A percentile compares a stretch with the other conserved stretches of the same genome.
Conservation (phyloP, 2,888 invertebrate genomes). For the Clusia tigrina region DNA sequence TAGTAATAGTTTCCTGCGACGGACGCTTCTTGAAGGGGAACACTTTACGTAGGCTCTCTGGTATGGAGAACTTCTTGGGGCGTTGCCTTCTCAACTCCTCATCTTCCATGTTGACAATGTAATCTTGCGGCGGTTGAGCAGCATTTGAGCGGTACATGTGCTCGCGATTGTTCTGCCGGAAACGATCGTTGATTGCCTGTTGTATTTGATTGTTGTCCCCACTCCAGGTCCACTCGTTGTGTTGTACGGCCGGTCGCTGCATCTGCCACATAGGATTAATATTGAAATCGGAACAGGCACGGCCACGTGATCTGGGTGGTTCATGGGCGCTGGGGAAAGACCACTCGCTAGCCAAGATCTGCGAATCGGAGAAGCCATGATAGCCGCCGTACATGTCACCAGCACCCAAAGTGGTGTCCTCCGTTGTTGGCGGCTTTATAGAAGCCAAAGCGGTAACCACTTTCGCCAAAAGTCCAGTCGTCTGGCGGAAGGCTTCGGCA, state of each 20-base stretch:
- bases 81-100: slow-evolving; percentile 41
- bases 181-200: slow-evolving; percentile 60
- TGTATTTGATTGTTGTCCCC: slow-evolving; percentile 64
- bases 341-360: slow-evolving; percentile 79
- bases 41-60: slow-evolving; percentile 58
- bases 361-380: slow-evolving; percentile 76
- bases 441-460: slow-evolving; percentile 80
- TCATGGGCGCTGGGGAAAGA: slow-evolving; percentile 52
- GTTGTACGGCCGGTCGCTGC: slow-evolving; percentile 42
- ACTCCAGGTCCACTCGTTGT: slow-evolving; percentile 65
- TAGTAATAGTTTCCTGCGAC: slow-evolving; percentile 45
- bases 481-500: slow-evolving; percentile 75
- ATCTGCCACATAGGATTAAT: slow-evolving; percentile 46
- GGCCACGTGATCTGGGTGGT: slow-evolving; percentile 67
- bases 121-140: slow-evolving; percentile 33
- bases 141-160: slow-evolving; percentile 42
- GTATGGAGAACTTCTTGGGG: slow-evolving; percentile 60
- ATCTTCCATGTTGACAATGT: slow-evolving; percentile 49
- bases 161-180: slow-evolving; percentile 44
- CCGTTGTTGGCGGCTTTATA: slow-evolving; percentile 65
- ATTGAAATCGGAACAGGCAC: slow-evolving; percentile 70
- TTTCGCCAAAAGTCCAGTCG: slow-evolving; percentile 77
- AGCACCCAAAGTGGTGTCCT: slow-evolving; percentile 54
- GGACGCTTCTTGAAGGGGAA: slow-evolving; percentile 60
- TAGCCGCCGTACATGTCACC: slow-evolving; percentile 65